Base-by-base conservation (phyloP, 2,888 invertebrate genomes). In the Esperia sulphurella region DNA sequence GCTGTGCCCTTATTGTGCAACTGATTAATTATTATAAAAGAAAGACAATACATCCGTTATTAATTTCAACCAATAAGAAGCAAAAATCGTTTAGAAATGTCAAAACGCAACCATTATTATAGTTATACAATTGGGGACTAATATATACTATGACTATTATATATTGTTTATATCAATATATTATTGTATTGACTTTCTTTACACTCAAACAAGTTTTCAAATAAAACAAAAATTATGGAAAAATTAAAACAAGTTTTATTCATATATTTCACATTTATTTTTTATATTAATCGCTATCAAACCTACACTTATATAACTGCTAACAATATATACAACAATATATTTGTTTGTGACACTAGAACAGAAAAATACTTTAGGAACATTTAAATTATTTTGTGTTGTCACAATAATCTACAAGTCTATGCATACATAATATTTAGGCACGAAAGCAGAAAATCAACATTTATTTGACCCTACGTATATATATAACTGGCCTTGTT, bases 311-410 rank as follows among this genome's bases (percentile, higher is more conserved):
- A 28, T 12, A 31, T 14, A 14, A 43, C 41, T 21, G 21, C n/a
- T 46, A 46, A 35, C 28, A 37, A 29, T 41, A 41, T 37, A 13
- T 42, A 42, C 40, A 46, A 40, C 38, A 33, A 42, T 33, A n/a
- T n/a, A 14, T 46, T 41, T 46, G 14, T 21, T 33, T 28, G 39
- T 39, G 45, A 43, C 35, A 14, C 33, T 45, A 39, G 10, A 45
- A 45, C 29, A 38, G 28, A 31, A 29, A 44, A n/a, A 37, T 37
- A 10, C 8, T 8, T 37, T 46, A 42, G 33, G 35, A 42, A 46
- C 41, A 46, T 45, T 40, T 9, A 35, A 41, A 28, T 42, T 33
- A 21, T 33, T 43, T 41, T 39, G 14, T 14, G 14, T 39, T 14
- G n/a, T n/a, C 21, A 21, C 21, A 21, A 3, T 21, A 21, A 21